Percentiles rank a stretch among this genome's conserved stretches.
These are phyloP conservation scores for Tetraodon nigroviridis DNA, from an alignment of 2,113 vertebrate species.

Conservation along the genomic window DNA sequence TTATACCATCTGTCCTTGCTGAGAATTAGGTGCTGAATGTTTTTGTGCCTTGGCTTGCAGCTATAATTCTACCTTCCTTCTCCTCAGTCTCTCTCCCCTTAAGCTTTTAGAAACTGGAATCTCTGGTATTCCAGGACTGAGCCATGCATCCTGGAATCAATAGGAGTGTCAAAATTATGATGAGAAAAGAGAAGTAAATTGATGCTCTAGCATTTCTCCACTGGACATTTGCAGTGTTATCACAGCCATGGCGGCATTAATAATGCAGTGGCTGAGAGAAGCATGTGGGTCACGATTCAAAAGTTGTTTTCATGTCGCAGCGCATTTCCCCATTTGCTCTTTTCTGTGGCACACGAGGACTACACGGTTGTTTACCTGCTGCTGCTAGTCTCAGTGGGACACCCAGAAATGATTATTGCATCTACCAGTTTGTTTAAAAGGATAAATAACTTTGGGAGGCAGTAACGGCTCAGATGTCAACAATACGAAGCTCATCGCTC, in stretches of 20 bases:
- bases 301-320: constrained; percentile 42
- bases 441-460: constrained; percentile 18
- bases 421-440: too few species aligned
- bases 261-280: constrained; percentile 49
- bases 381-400: constrained; percentile 1
- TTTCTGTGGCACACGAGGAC: constrained; percentile 25
- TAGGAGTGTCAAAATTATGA: constrained; percentile 31
- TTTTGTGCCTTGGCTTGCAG: constrained; percentile 57
- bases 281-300: constrained; percentile 31
- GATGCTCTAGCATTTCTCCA: constrained; percentile 2
- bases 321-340: constrained; percentile 32
- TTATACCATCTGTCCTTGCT: constrained; percentile 64
- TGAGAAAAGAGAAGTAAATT: not conserved
- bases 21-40: constrained; percentile 61
- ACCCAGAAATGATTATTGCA: not conserved
- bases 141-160: constrained; percentile 30
- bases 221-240: constrained; percentile 44
- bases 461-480: constrained; percentile 3
- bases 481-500: constrained; percentile 8
- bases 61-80: constrained; percentile 41
- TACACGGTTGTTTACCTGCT: constrained; percentile 4
- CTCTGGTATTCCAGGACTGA: constrained; percentile 31
- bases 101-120: constrained; percentile 45
- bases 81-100: constrained; percentile 40
- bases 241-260: constrained; percentile 54